Percentiles rank a stretch among this genome's conserved stretches.
Evolutionary conservation across 2,797 vertebrate species (phyloP).

Genomic region (Pteronotus mesoamericanus): DNA sequence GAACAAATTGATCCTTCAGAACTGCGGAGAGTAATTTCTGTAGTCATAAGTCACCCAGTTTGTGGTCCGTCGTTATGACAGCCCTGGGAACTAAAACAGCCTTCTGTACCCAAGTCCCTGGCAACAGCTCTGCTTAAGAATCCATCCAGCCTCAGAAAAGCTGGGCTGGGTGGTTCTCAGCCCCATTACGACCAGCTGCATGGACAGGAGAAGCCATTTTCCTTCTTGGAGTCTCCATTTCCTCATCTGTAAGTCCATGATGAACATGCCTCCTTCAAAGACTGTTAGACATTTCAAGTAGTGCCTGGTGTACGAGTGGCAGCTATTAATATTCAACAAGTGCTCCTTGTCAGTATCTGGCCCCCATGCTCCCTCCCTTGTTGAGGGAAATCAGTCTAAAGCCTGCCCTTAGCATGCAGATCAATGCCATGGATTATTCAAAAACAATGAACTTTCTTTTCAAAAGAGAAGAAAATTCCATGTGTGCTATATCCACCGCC

Average conservation of each 20-base stretch:
- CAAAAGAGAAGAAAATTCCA: neutral
- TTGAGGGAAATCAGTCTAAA: neutral
- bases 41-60: neutral
- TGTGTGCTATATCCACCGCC: fast-evolving
- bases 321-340: neutral
- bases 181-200: fast-evolving
- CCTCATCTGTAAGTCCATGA: neutral
- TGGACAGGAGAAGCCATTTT: fast-evolving
- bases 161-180: neutral
- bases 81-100: neutral
- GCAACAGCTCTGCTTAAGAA: neutral
- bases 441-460: neutral
- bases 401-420: neutral
- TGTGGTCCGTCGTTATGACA: neutral
- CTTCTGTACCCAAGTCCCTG: neutral
- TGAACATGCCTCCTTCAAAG: neutral
- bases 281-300: neutral
- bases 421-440: neutral
- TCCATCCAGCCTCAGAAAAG: neutral
- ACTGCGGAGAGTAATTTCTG: neutral
- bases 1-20: neutral
- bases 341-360: neutral
- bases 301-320: neutral
- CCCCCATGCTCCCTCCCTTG: neutral
- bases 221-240: neutral